Base-by-base conservation (phyloP, 2,113 vertebrate species). In the Oryzias curvinotus region DNA sequence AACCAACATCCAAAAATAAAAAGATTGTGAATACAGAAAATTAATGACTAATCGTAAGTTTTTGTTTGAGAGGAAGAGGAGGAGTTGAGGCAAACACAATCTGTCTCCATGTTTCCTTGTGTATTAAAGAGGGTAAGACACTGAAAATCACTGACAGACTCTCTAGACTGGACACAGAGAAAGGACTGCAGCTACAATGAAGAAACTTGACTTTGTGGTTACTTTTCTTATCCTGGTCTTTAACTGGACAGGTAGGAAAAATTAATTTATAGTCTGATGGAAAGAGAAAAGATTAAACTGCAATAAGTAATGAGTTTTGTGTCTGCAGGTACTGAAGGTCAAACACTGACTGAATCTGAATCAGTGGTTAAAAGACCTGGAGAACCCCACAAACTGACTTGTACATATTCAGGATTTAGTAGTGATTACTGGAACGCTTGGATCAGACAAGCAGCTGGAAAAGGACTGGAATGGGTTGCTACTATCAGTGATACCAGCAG, bases 331-430 rank as follows among this genome's bases (percentile, higher is more conserved):
- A 45, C 51, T 21, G 42, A 47, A 1, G 14, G 62, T 54, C 42
- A 47, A 63, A 53, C 61, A n/a, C 25, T 63, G 13, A 64, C 44
- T 30, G 23, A 23, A 23, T 23, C 21, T 23, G 21, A 23, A 23
- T 23, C 21, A 23, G 21, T 2, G 21, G n/a, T 14, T 19, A 55
- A 42, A 42, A 55, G 52, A 28, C 63, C 77, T 75, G 82, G 70
- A 45, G 72, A 87, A 68, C 41, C 52, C 36, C 49, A 62, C 21
- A 52, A 49, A 52, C 49, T 62, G 21, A 62, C 36, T 36, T 62
- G 60, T 5, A 62, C 60, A 28, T 45, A 63, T 28, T 63, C 49
- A 28, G 60, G 36, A 21, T 44, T 52, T 44, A 5, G 49, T 44
- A 3, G 49, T 1, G 5, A 14, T 62, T 4, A 1, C 18, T 3